These are phyloP conservation scores for Rhinophrynus dorsalis DNA, from an alignment of 2,797 vertebrate genomes.

Conservation along the genomic window DNA sequence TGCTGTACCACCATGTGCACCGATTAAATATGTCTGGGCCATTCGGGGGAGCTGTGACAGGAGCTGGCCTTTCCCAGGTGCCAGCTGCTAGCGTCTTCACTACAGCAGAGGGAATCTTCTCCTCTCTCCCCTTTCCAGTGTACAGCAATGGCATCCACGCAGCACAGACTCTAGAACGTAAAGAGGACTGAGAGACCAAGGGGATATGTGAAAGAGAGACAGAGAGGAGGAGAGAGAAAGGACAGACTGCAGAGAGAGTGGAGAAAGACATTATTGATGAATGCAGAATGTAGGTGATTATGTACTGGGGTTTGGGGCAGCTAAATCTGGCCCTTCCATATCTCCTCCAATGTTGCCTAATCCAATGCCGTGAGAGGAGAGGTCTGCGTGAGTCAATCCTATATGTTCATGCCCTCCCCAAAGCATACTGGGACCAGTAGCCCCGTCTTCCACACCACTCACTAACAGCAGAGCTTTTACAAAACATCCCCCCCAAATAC, in stretches of 20 bases:
- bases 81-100: slow-evolving; percentile 93
- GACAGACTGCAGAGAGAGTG: slow-evolving; percentile 32
- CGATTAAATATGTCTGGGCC: slow-evolving; percentile 95
- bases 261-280: slow-evolving; percentile 35
- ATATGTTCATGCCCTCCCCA: slow-evolving; percentile 6
- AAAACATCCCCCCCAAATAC: slow-evolving; percentile 4
- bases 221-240: slow-evolving; percentile 28
- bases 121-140: slow-evolving; percentile 96
- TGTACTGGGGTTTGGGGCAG: slow-evolving; percentile 27
- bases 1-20: slow-evolving; percentile 99
- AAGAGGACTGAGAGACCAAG: slow-evolving; percentile 85
- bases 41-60: slow-evolving; percentile 78
- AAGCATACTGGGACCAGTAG: slow-evolving; percentile 40
- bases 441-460: slow-evolving; percentile 43
- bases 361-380: slow-evolving; percentile 34
- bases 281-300: slow-evolving; percentile 33
- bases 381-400: background rate
- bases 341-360: slow-evolving; percentile 42
- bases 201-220: slow-evolving; percentile 19
- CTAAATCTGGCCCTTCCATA: slow-evolving; percentile 32
- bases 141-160: slow-evolving; percentile 98
- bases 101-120: slow-evolving; percentile 96
- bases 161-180: slow-evolving; percentile 95
- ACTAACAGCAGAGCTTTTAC: slow-evolving; percentile 35
- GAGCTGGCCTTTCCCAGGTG: slow-evolving; percentile 89